Evolutionary conservation across 1,140 invertebrate species (phyloP), one percentile per base, ranked within the genome.

Genomic region (Apis cerana): DNA sequence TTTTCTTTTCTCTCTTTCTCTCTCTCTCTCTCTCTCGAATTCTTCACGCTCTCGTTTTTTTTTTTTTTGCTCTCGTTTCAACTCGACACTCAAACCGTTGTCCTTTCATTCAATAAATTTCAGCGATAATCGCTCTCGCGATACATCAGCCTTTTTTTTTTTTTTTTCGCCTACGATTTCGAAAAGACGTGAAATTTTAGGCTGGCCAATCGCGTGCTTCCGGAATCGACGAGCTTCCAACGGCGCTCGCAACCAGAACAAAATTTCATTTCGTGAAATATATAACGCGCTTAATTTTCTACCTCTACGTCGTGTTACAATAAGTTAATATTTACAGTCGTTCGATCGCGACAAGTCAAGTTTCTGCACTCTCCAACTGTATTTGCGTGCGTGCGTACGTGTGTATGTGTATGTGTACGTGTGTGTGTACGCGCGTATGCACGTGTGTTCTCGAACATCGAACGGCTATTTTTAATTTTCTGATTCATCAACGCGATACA

Each of bases 151-250:
- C 86, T 88, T 43, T 43, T 88, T 33, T 33, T 33, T 33, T 33
- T 33, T 33, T 88, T 76, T 81, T 85, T 81, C 83, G 84, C 84
- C 84, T 79, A 83, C 68, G 85, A 78, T 83, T 78, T 78, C 79
- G 80, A 83, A 89, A 85, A 89, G 80, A 86, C 79, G 50, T 83
- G 79, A 85, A 88, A 88, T 83, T 88, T 88, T 84, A 85, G 87
- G 86, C 84, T 85, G 80, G 87, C 75, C 87, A 83, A 83, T 89
- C 84, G 87, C 86, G 84, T 88, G 87, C 86, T 85, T 88, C 87
- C 87, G 75, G 86, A 79, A 82, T 88, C 87, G 85, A 88, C 87
- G 87, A 87, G 85, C 87, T 82, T 85, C 75, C 87, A 78, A 62
- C 80, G 74, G 83, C 75, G 83, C 83, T 85, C 80, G 83, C 67